Evolutionary conservation across 92 coral and sea anemone genomes (phyloP), one percentile per base, ranked within the genome.

Genomic region (Actinostola sp.): DNA sequence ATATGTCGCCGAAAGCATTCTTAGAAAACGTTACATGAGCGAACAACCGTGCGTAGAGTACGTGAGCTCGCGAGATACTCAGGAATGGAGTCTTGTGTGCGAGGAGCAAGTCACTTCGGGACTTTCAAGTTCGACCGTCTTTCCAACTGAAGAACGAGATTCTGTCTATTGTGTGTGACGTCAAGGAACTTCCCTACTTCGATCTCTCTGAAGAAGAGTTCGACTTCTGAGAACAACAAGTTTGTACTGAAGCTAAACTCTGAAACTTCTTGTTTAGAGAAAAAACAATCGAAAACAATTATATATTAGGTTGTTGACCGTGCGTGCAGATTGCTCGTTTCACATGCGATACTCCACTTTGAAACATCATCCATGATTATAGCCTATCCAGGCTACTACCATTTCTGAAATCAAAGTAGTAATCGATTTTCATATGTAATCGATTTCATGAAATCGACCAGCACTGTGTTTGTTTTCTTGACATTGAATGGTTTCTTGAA

Each of bases 1-100:
- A 94, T 59, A 88, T 94, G 97, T 84, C 97, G 27, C 95, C 98
- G 34, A 94, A 91, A 76, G 97, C 98, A 26, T 94, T 94, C 65
- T 67, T 94, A 70, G 98, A 94, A n/a, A n/a, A 73, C 96, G 98
- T 32, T 94, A 94, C 30, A 30, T 86, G 30, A 76, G 57, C 71
- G 98, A 94, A 21, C 98, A 94, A 66, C 98, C 98, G 7, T 94
- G 98, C 58, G 80, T 82, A 20, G 97, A 93, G 63, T 89, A 78
- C 64, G 60, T 89, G 21, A 86, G 80, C 49, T 77, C 81, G 24
- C 87, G 89, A 51, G 89, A 66, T 21, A 75, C 82, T 1, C 93
- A 91, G 39, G 78, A 80, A 9, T 94, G 98, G 98, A 94, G 97
- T 67, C 66, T 94, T 33, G 92, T 94, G 20, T 94, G 98, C 77